Evolutionary conservation across 2,797 vertebrate genomes (phyloP), one percentile per base, ranked within the genome.

Genomic region (Mareca penelope): DNA sequence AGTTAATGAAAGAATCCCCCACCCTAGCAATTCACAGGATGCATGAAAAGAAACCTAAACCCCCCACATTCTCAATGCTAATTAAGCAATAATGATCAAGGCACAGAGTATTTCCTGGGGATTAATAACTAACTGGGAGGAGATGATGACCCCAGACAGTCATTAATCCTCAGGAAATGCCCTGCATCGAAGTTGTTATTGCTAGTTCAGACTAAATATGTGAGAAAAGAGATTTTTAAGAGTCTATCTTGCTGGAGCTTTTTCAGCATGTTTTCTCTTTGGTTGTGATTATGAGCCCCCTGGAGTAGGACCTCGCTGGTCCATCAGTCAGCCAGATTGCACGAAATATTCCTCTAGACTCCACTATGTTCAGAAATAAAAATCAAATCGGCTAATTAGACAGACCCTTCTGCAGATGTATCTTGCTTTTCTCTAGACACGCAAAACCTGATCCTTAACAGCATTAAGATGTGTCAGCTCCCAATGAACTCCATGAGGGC

Each of bases 91-190:
- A 97, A 97, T 70, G 96, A 97, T 97, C 96, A 98, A 98, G 97
- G 97, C 95, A 83, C 91, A 84, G 86, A 93, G 95, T 97, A 97
- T 97, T 98, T 98, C 97, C 97, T 97, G 97, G 94, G 97, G 97
- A 98, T 98, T 98, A 97, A 97, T 97, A 96, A 96, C 97, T 97
- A 95, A 97, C 97, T 94, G 94, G 94, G 94, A 97, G 96, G 96
- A 97, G 97, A 97, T 97, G 97, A 98, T 98, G 97, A 98, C 97
- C 97, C 97, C 90, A 96, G 97, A 98, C 96, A 97, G 96, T 97
- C 96, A 97, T 97, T 98, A 98, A 98, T 98, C 97, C 97, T 96
- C 97, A 98, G 97, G 98, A 98, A 98, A 97, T 97, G 96, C 96
- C 95, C 95, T 89, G 88, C 93, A 94, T 97, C 85, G 95, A 97